These are phyloP conservation scores for Mechanitis messenoides DNA, from an alignment of 2,888 invertebrate species.

Conservation along the genomic window DNA sequence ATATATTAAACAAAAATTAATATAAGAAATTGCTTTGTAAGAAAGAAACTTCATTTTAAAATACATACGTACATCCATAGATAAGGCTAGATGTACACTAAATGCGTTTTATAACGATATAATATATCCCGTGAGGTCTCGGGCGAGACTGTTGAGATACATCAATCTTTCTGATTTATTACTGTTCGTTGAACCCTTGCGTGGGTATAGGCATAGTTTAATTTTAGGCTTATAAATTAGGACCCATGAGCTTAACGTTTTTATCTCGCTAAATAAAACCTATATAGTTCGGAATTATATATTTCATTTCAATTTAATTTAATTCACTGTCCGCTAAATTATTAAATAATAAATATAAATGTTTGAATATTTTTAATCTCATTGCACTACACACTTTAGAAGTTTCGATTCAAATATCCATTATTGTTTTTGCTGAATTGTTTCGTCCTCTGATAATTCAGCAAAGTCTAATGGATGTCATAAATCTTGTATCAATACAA, in stretches of 20 bases:
- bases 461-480: neutral
- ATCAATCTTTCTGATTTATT: slow-evolving; percentile 36
- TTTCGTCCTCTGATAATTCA: neutral
- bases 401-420: neutral
- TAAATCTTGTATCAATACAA: slow-evolving; percentile 7
- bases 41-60: neutral
- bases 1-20: no score
- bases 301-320: no score
- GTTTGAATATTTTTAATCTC: no score
- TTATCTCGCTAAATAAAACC: slow-evolving; percentile 18
- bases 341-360: no score
- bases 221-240: slow-evolving; percentile 25
- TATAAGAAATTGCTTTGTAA: neutral
- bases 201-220: slow-evolving; percentile 26
- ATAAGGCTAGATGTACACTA: neutral
- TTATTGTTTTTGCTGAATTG: neutral
- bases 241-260: slow-evolving; percentile 25
- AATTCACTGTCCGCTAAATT: no score
- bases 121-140: slow-evolving; percentile 28
- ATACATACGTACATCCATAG: neutral
- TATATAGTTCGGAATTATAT: neutral
- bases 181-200: slow-evolving; percentile 26
- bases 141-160: slow-evolving; percentile 26
- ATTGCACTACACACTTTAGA: no score
- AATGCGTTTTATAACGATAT: slow-evolving; percentile 10